Evolutionary conservation across 2,113 vertebrate species (phyloP), one percentile per base, ranked within the genome.

Genomic region (Cardinalis cardinalis): DNA sequence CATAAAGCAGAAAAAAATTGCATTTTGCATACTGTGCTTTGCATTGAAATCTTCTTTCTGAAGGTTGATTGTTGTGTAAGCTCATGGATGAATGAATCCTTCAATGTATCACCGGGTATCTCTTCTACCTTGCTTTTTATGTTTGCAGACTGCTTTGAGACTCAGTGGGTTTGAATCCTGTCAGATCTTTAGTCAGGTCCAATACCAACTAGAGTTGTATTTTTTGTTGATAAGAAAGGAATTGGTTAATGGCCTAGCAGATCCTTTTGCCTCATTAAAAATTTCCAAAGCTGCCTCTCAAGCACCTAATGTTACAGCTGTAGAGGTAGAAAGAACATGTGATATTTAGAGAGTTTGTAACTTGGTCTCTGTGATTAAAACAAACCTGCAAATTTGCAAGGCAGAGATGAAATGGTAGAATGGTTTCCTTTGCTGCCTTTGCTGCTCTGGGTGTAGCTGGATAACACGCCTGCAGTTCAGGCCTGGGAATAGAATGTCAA

Each of bases 221-320:
- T 81, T 61, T 66, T 28, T 61, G 13, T 28, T 26, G 26, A 43
- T 64, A 43, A 80, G 65, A 84, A 83, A 83, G 55, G 69, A 94
- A 65, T 61, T 14, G 3, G 60, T 23, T 32, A 84, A 75, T 84
- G 70, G 51, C 72, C 72, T 52, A 69, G 58, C 71, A 82, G 63
- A 66, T 43, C 11, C 41, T 89, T 83, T 88, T 94, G 63, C 75
- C 65, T 59, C 84, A 70, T 66, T 55, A 73, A 90, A 64, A 51
- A 58, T 82, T 93, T 92, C 72, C 52, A 71, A 60, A 85, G 23
- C 82, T 75, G 44, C 85, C 90, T 91, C 74, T 91, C 53, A 80
- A 84, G 29, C 71, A 59, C 34, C 59, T 72, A 66, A 77, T 78
- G 81, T 93, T 95, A 70, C 49, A 85, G 56, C 75, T 69, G 52